A percentile compares a stretch with the other conserved stretches of the same genome.
Conservation (phyloP, 2,888 invertebrate genomes). For the Masnerella sp. region DNA sequence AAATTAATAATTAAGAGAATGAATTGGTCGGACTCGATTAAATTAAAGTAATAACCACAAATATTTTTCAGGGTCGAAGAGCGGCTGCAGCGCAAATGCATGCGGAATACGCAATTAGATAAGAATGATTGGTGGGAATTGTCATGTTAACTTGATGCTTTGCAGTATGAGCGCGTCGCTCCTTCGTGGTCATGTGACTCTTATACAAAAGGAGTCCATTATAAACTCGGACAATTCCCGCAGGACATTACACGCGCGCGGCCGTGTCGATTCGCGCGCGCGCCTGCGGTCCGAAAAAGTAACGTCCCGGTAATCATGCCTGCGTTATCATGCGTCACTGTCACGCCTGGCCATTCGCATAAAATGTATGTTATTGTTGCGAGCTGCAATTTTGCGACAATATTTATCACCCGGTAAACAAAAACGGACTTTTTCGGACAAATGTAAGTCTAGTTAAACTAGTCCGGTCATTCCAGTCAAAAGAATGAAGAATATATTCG, state of each 20-base stretch:
- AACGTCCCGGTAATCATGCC: slow-evolving; percentile 38
- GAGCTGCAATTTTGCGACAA: slow-evolving; percentile 13
- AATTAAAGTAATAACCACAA: slow-evolving; percentile 10
- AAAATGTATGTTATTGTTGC: slow-evolving; percentile 22
- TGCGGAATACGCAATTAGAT: slow-evolving; percentile 43
- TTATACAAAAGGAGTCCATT: slow-evolving; percentile 50
- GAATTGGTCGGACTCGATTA: too few species aligned
- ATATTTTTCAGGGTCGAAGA: slow-evolving; percentile 13
- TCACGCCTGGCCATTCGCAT: slow-evolving; percentile 1
- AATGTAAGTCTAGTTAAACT: too few species aligned
- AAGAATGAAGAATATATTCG: too few species aligned
- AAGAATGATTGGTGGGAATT: slow-evolving; percentile 55
- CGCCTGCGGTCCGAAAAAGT: slow-evolving; percentile 45
- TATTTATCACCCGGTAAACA: slow-evolving; percentile 16
- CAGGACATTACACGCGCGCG: slow-evolving; percentile 52
- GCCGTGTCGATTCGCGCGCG: slow-evolving; percentile 38
- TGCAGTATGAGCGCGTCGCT: slow-evolving; percentile 32
- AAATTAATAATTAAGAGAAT: not conserved
- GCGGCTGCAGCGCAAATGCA: slow-evolving; percentile 3
- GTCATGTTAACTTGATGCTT: slow-evolving; percentile 49
- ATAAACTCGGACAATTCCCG: slow-evolving; percentile 51
- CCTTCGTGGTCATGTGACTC: slow-evolving; percentile 22
- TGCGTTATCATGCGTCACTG: slow-evolving; percentile 41
- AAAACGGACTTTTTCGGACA: too few species aligned
- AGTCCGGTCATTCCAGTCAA: too few species aligned